Evolutionary conservation across 1,140 invertebrate genomes (phyloP), one percentile per base, ranked within the genome.

Genomic region (Pogonus chalceus): DNA sequence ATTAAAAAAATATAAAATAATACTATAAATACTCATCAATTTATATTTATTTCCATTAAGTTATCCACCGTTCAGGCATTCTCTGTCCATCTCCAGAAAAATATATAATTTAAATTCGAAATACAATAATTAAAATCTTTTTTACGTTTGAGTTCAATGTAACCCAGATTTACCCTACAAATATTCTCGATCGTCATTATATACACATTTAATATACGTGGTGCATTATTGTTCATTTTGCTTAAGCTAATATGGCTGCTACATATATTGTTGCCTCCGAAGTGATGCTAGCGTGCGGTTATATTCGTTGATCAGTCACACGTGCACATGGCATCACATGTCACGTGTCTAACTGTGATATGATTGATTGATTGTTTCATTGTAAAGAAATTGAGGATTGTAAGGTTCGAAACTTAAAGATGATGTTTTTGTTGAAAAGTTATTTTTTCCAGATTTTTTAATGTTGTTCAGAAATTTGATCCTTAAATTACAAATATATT

Each of bases 341-440:
- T 43, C 37, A 43, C 37, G 37, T 43, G 37, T 43, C 37, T 43
- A 43, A 18, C 37, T 18, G 18, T 43, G 18, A 31, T 14, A 4
- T 43, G 37, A 43, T 43, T 43, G 37, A 43, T 43, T 43, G 37
- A 43, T 43, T 43, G 37, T 16, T 43, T 43, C 37, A 43, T 43
- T 43, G 37, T 16, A 16, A 10, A 43, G 18, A 43, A 43, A 16
- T 43, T 43, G 37, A 43, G 37, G 3, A 18, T 3, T 16, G 37
- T 16, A 12, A 7, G 9, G 9, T 3, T n/a, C n/a, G n/a, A n/a
- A n/a, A n/a, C n/a, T n/a, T n/a, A n/a, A n/a, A n/a, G n/a, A n/a
- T n/a, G n/a, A n/a, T n/a, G n/a, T n/a, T n/a, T n/a, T n/a, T n/a
- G n/a, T n/a, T n/a, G n/a, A n/a, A n/a, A n/a, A n/a, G n/a, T n/a